A percentile compares a stretch with the other conserved stretches of the same genome.
phyloP scores from a whole-genome alignment of 2,888 invertebrate genomes.

The Catonia carolina region DNA sequence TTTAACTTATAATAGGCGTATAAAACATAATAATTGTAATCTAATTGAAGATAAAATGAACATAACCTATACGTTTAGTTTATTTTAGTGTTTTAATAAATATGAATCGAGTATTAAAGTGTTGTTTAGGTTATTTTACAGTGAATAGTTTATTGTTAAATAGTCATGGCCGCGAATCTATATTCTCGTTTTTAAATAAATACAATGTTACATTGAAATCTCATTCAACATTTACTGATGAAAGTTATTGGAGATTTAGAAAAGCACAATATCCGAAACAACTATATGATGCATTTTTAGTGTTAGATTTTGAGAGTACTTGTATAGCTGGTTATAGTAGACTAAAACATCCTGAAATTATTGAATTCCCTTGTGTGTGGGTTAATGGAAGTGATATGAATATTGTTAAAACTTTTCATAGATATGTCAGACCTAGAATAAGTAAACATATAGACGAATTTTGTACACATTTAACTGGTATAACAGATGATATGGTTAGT shows the following conservation, averaged over 20 bases:
- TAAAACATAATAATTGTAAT: too few species aligned
- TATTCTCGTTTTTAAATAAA: too few species aligned
- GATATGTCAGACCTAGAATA: constrained; percentile 16
- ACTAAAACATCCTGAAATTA: constrained; percentile 14
- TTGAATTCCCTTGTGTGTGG: constrained; percentile 23
- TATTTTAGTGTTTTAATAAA: too few species aligned
- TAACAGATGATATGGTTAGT: constrained; percentile 7
- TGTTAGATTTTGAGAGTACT: constrained; percentile 21
- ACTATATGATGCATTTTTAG: constrained; percentile 8
- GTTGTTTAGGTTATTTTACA: too few species aligned
- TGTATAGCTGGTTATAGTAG: constrained; percentile 1
- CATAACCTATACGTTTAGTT: too few species aligned
- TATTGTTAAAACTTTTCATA: constrained; percentile 13
- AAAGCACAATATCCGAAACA: background rate
- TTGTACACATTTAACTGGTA: constrained; percentile 19
- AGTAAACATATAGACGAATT: constrained; percentile 8
- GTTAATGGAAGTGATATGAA: constrained; percentile 11
- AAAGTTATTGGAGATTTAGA: background rate
- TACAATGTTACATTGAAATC: too few species aligned
- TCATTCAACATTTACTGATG: too few species aligned
- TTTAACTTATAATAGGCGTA: too few species aligned
- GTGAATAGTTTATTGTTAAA: too few species aligned
- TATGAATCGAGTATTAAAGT: too few species aligned
- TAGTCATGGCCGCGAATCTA: too few species aligned
- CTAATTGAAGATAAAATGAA: too few species aligned